These are phyloP conservation scores for Catocala fraxini DNA, from an alignment of 2,888 invertebrate species.

Conservation along the genomic window DNA sequence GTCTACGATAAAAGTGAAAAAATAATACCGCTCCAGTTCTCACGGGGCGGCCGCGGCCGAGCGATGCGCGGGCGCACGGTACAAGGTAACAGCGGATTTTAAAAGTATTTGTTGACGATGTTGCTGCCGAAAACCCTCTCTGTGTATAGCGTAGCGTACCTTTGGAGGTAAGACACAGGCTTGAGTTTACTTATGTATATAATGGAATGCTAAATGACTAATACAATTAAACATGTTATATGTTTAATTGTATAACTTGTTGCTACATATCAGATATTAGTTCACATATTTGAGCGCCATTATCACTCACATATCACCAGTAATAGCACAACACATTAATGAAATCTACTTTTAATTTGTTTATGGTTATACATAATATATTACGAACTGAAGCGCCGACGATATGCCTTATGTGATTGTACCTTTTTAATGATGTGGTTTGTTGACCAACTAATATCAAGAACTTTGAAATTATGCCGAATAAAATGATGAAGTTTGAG, in stretches of 20 bases:
- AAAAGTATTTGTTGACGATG: no score
- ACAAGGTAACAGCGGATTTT: conserved; percentile 36
- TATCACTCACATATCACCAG: conserved; percentile 1
- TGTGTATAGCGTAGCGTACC: no score
- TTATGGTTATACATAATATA: not conserved
- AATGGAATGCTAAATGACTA: not conserved
- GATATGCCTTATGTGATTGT: conserved; percentile 1
- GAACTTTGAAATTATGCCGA: not conserved
- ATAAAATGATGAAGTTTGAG: not conserved
- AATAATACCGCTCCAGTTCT: conserved; percentile 77
- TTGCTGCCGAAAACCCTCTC: no score
- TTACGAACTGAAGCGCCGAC: conserved; percentile 12
- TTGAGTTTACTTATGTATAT: no score
- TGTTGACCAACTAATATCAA: not conserved
- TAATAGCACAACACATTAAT: conserved; percentile 16
- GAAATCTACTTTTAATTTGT: conserved; percentile 16
- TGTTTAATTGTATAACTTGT: not conserved
- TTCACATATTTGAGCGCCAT: conserved; percentile 1
- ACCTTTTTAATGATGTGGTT: conserved; percentile 1
- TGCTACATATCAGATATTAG: conserved; percentile 9
- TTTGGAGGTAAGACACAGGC: no score
- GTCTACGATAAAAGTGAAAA: conserved; percentile 75
- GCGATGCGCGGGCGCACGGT: conserved; percentile 33
- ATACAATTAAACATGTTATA: not conserved
- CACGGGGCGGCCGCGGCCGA: conserved; percentile 57